Base-by-base conservation (phyloP, 2,113 vertebrate species). In the Macrotus californicus region DNA sequence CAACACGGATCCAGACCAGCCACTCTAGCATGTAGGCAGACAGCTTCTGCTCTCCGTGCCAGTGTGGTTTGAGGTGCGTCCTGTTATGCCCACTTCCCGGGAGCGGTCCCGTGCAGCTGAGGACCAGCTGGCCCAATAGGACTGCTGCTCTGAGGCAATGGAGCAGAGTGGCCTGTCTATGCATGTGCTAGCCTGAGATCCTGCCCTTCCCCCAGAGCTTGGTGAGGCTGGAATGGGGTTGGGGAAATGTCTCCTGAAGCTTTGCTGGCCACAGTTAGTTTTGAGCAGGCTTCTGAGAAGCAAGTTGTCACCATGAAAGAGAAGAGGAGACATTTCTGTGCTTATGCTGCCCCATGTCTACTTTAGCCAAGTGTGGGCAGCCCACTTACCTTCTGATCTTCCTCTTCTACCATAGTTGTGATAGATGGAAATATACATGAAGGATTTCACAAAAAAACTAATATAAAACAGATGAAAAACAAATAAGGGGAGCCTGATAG, bases 31-130 rank as follows among this genome's bases (percentile, higher is more conserved):
- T 1, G 19, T 14, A 59, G 26, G 41, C 22, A 13, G 22, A 56
- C 21, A 52, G 76, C 66, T 5, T n/a, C 85, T 48, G 29, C 67
- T 41, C 52, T 21, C 61, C 2, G 7, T 29, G 54, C 67, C 52
- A 26, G 6, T 86, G 91, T 87, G 94, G 94, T 93, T 86, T 93
- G 97, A 86, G 67, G 82, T 82, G 41, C 56, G n/a, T 29, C 48
- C 19, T 12, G 67, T 34, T 61, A 50, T 83, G 31, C 52, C 46
- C 39, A 36, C 52, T 67, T 93, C 73, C 31, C 16, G 73, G 66
- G 72, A 94, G 43, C 9, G 48, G 36, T 80, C 46, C 26, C 54
- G 26, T 21, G 72, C n/a, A 31, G 46, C 39, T 6, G 41, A 76
- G 75, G 82, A 36, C 5, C 34, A 77, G 16, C 36, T 31, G 36